Percentiles rank a stretch among this genome's conserved stretches.
Evolutionary conservation across 35 echinoderm and acorn worm species (phyloP).

Genomic region (Chiridota heheva): DNA sequence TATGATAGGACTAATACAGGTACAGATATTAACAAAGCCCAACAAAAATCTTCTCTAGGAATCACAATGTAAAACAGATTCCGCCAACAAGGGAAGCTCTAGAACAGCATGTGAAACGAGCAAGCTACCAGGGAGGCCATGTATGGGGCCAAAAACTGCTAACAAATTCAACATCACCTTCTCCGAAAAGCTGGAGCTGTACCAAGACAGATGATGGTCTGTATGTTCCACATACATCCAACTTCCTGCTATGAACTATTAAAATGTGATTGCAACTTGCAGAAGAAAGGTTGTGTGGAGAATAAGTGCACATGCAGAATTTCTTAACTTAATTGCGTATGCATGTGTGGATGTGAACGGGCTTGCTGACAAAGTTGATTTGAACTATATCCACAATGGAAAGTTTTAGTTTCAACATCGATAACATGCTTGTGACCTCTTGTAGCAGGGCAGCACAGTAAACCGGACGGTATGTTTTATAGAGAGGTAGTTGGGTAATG

Average conservation of each 20-base stretch:
- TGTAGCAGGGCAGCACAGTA: neutral
- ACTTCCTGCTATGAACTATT: conserved; percentile 4
- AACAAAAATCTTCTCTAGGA: neutral
- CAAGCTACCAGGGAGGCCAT: conserved; percentile 10
- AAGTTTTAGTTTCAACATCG: neutral
- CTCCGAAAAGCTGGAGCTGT: conserved; percentile 16
- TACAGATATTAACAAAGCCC: neutral
- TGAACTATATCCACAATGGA: neutral
- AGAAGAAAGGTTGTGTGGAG: too few species aligned
- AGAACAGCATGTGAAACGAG: conserved; percentile 6
- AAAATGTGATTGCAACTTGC: neutral
- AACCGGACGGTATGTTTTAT: neutral
- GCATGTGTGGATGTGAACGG: neutral
- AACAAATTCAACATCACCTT: neutral
- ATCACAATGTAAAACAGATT: neutral
- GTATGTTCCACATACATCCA: neutral
- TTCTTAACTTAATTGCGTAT: neutral
- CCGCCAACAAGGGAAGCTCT: conserved; percentile 4
- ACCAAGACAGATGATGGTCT: conserved; percentile 1
- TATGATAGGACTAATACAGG: conserved; percentile 37
- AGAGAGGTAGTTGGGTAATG: neutral
- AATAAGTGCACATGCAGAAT: conserved; percentile 1
- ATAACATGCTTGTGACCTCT: neutral
- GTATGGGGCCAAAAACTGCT: neutral
- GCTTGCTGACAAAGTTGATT: neutral